Conservation (phyloP, 2,797 vertebrate species). For the Botia kubotai region DNA sequence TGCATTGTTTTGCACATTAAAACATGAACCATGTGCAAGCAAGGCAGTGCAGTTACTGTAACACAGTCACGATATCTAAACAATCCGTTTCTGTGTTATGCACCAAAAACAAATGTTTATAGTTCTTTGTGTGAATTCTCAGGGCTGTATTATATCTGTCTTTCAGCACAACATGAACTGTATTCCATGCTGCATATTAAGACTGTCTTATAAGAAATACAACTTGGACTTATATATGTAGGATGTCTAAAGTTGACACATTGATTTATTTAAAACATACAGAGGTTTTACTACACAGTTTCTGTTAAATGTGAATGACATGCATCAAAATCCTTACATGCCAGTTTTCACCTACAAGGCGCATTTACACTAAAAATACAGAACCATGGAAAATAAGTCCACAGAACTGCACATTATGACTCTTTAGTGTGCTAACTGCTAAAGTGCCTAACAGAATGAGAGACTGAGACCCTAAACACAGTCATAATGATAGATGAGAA, state of each 20-base stretch:
- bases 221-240: neutral
- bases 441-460: conserved; percentile 11
- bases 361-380: conserved; percentile 17
- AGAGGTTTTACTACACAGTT: neutral
- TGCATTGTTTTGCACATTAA: neutral
- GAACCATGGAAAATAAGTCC: neutral
- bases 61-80: neutral
- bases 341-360: neutral
- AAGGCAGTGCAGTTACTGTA: neutral
- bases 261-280: conserved; percentile 21
- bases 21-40: too few relatives aligned
- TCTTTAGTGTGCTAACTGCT: neutral
- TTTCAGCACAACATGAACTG: neutral
- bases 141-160: neutral
- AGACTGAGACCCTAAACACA: conserved; percentile 18
- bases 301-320: conserved; percentile 1
- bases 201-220: neutral
- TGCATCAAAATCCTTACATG: neutral
- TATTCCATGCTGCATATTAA: neutral
- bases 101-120: neutral
- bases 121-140: neutral
- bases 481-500: neutral
- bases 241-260: conserved; percentile 7
- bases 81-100: neutral
- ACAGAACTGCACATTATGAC: neutral